These are phyloP conservation scores for Pipa parva DNA, from an alignment of 2,113 vertebrate species.

Conservation along the genomic window DNA sequence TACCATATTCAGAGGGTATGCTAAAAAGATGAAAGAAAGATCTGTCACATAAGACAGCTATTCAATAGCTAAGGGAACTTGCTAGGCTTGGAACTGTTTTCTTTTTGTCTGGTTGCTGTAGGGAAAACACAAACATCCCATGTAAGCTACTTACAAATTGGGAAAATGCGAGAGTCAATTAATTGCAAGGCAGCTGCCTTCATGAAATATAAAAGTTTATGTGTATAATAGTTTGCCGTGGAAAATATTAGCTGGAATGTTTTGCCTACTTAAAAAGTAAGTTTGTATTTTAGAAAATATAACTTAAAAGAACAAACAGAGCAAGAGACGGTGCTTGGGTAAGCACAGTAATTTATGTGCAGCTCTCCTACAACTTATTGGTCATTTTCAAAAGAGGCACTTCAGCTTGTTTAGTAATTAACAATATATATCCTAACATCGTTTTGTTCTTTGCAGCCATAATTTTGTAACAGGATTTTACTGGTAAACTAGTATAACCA, in stretches of 20 bases:
- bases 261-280: conserved; percentile 37
- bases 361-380: too few species aligned
- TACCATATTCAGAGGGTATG: conserved; percentile 39
- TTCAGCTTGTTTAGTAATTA: too few species aligned
- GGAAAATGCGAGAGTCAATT: conserved; percentile 32
- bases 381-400: too few species aligned
- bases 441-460: too few species aligned
- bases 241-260: conserved; percentile 35
- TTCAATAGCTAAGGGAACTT: conserved; percentile 33
- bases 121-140: conserved; percentile 43
- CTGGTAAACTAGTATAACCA: too few species aligned
- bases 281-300: conserved; percentile 8
- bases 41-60: conserved; percentile 40
- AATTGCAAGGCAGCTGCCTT: conserved; percentile 29
- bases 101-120: conserved; percentile 44
- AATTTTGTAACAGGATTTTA: too few species aligned
- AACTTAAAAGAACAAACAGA: conserved; percentile 10
- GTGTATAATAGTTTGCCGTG: conserved; percentile 32
- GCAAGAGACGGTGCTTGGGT: too few species aligned
- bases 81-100: conserved; percentile 33
- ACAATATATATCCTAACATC: too few species aligned
- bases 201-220: conserved; percentile 29
- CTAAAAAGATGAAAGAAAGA: conserved; percentile 39
- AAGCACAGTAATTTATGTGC: too few species aligned
- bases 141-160: conserved; percentile 43